Percentiles rank a stretch among this genome's conserved stretches.
These are phyloP conservation scores for Anadara kagoshimensis DNA, from an alignment of 1,140 invertebrate species.

Conservation along the genomic window DNA sequence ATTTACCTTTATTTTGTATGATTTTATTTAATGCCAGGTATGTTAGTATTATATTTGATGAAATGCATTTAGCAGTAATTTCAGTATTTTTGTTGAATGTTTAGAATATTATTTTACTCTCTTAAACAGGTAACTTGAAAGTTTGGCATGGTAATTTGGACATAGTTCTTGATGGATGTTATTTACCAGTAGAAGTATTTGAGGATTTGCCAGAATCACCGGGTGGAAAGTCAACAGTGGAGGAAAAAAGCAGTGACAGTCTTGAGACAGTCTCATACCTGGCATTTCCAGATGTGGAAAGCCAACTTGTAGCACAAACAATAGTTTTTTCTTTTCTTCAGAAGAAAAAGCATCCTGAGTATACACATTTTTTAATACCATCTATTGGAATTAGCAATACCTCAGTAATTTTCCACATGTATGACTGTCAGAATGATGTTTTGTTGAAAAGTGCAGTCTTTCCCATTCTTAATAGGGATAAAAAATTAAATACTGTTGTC, in stretches of 20 bases:
- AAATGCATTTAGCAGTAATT: too few species aligned
- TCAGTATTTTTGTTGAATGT: too few species aligned
- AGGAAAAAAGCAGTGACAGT: neutral
- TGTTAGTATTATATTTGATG: too few species aligned
- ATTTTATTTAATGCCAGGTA: too few species aligned
- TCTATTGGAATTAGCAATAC: neutral
- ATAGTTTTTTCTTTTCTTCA: conserved; percentile 15
- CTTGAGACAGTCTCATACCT: too few species aligned
- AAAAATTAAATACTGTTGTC: neutral
- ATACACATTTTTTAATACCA: conserved; percentile 7
- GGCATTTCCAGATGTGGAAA: neutral
- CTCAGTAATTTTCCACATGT: conserved; percentile 4
- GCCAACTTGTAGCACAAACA: neutral
- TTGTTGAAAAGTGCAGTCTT: neutral
- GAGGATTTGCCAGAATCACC: neutral
- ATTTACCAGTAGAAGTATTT: neutral
- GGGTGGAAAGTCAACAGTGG: neutral
- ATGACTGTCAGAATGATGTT: conserved; percentile 11
- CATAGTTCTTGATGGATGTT: neutral
- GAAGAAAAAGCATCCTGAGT: conserved; percentile 7
- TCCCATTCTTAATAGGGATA: neutral
- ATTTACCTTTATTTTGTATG: too few species aligned
- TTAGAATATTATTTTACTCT: too few species aligned
- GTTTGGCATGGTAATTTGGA: neutral
- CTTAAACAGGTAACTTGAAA: neutral